Evolutionary conservation across 2,888 invertebrate species (phyloP).

Genomic region (Diloba caeruleocephala): DNA sequence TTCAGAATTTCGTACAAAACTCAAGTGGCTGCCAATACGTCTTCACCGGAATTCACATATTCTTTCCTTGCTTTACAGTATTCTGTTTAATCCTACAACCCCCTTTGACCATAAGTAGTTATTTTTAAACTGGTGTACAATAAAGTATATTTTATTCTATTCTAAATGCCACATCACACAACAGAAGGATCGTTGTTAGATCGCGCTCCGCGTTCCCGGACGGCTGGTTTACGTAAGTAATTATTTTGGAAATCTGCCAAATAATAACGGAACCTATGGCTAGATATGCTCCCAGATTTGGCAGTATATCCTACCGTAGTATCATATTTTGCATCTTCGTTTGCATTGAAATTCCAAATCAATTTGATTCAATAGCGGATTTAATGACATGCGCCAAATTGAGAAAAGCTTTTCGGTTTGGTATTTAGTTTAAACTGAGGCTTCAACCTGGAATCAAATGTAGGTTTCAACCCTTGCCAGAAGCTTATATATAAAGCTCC

Average conservation of each 20-base stretch:
- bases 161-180: conserved; percentile 57
- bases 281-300: conserved; percentile 74
- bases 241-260: conserved; percentile 85
- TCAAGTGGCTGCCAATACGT: too few relatives aligned
- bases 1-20: too few relatives aligned
- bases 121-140: too few relatives aligned
- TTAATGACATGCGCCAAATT: conserved; percentile 29
- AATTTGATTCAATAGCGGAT: conserved; percentile 43
- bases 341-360: conserved; percentile 59
- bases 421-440: too few relatives aligned
- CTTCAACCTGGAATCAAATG: not conserved
- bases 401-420: conserved; percentile 16
- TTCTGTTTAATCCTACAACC: too few relatives aligned
- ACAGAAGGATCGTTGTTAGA: conserved; percentile 7
- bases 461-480: too few relatives aligned
- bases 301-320: conserved; percentile 63
- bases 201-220: conserved; percentile 48
- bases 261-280: conserved; percentile 74
- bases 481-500: too few relatives aligned
- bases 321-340: conserved; percentile 56
- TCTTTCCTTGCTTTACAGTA: too few relatives aligned
- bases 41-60: too few relatives aligned
- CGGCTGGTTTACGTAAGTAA: conserved; percentile 82
- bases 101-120: too few relatives aligned
- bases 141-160: not conserved